Conservation (phyloP, 1,140 invertebrate species). For the Bombus picipes region DNA sequence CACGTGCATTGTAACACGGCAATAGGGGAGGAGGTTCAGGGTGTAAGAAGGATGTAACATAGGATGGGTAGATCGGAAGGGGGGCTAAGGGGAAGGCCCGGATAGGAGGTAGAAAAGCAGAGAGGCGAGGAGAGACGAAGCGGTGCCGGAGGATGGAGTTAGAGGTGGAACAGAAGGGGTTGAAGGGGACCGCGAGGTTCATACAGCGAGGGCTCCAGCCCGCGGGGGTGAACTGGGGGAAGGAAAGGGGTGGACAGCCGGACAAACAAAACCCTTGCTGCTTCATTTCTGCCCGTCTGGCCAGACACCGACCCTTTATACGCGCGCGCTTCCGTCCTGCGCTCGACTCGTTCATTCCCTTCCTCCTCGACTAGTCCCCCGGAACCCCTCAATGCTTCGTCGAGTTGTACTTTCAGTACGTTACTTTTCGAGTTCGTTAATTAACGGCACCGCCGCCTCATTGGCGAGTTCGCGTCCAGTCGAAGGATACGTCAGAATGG, state of each 20-base stretch:
- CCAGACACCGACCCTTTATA: slow-evolving; percentile 80
- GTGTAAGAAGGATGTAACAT: slow-evolving; percentile 55
- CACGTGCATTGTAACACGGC: slow-evolving; percentile 77
- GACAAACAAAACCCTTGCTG: slow-evolving; percentile 83
- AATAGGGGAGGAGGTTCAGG: slow-evolving; percentile 24
- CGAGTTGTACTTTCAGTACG: slow-evolving; percentile 73
- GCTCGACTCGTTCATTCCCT: slow-evolving; percentile 50
- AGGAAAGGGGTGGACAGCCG: slow-evolving; percentile 80
- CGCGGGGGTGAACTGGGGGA: slow-evolving; percentile 61
- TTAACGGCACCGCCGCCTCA: slow-evolving; percentile 70
- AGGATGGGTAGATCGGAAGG: neutral
- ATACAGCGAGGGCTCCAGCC: slow-evolving; percentile 55
- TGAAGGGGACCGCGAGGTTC: slow-evolving; percentile 62
- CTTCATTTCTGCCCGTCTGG: slow-evolving; percentile 82
- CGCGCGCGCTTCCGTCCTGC: slow-evolving; percentile 72
- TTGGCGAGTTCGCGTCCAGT: slow-evolving; percentile 32
- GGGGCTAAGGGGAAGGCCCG: slow-evolving; percentile 12
- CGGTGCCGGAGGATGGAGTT: slow-evolving; percentile 48
- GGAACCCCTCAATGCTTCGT: slow-evolving; percentile 46
- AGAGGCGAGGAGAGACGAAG: neutral
- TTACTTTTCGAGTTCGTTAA: slow-evolving; percentile 79
- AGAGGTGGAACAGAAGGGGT: slow-evolving; percentile 60
- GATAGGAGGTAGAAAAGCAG: slow-evolving; percentile 8
- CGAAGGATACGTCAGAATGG: slow-evolving; percentile 57
- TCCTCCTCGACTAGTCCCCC: slow-evolving; percentile 47